Conservation (phyloP, 2,797 vertebrate species). For the Heteromormyrus szaboi region DNA sequence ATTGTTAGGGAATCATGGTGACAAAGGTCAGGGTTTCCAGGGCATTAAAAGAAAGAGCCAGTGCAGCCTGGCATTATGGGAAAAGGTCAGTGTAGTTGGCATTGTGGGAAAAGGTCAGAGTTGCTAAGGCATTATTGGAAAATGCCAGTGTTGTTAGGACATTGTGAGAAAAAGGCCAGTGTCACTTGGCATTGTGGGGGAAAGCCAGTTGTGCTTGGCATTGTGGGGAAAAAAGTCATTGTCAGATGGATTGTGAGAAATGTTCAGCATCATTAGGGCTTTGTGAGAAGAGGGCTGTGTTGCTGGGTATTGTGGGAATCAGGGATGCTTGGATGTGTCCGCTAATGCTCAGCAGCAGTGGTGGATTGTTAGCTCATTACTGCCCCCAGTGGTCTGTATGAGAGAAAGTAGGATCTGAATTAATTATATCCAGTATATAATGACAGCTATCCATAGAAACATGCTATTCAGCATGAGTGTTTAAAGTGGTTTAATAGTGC, state of each 20-base stretch:
- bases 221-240: background rate
- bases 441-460: background rate
- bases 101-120: background rate
- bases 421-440: background rate
- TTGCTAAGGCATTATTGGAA: background rate
- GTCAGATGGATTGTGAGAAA: background rate
- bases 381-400: background rate
- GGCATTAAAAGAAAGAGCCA: background rate
- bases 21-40: background rate
- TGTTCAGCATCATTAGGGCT: background rate
- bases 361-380: background rate
- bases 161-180: background rate
- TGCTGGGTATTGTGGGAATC: background rate
- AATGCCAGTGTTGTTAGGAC: background rate
- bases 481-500: background rate
- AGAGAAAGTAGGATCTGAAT: background rate
- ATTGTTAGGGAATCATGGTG: background rate
- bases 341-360: background rate
- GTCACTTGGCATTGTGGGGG: background rate
- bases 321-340: background rate
- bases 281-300: background rate
- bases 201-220: background rate
- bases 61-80: background rate
- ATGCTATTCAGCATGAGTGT: background rate
- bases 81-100: background rate